Percentiles rank a stretch among this genome's conserved stretches.
Conservation (phyloP, 2,888 invertebrate genomes). For the Electrophaes corylata region DNA sequence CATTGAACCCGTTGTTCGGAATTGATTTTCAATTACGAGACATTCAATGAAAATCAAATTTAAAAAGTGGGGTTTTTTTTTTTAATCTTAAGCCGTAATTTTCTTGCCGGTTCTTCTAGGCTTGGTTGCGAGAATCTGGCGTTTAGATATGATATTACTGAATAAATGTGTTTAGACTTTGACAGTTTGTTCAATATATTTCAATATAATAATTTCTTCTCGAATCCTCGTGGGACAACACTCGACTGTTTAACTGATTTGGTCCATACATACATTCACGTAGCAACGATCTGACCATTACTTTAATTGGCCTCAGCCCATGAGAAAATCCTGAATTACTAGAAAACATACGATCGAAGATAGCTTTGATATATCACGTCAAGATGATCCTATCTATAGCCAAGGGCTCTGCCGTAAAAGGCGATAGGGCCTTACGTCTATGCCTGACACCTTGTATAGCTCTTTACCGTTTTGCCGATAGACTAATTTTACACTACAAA, state of each 20-base stretch:
- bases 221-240: neutral
- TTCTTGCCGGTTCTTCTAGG: no score
- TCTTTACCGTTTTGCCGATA: constrained; percentile 24
- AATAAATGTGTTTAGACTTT: no score
- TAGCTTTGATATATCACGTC: constrained; percentile 39
- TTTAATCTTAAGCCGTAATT: no score
- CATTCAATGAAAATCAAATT: no score
- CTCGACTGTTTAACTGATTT: neutral
- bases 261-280: constrained; percentile 1
- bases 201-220: no score
- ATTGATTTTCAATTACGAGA: neutral
- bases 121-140: no score
- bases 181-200: no score
- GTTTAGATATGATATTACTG: no score
- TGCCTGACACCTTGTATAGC: constrained; percentile 23
- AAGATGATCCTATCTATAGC: constrained; percentile 32
- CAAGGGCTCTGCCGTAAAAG: constrained; percentile 26
- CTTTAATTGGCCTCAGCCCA: constrained; percentile 26
- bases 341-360: constrained; percentile 33
- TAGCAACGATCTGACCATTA: constrained; percentile 14
- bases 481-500: neutral
- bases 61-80: no score
- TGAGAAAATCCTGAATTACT: constrained; percentile 26
- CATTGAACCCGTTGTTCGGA: constrained; percentile 1
- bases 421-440: constrained; percentile 19